Evolutionary conservation across 2,888 invertebrate genomes (phyloP), one percentile per base, ranked within the genome.

Genomic region (Cataglyphis cursor): DNA sequence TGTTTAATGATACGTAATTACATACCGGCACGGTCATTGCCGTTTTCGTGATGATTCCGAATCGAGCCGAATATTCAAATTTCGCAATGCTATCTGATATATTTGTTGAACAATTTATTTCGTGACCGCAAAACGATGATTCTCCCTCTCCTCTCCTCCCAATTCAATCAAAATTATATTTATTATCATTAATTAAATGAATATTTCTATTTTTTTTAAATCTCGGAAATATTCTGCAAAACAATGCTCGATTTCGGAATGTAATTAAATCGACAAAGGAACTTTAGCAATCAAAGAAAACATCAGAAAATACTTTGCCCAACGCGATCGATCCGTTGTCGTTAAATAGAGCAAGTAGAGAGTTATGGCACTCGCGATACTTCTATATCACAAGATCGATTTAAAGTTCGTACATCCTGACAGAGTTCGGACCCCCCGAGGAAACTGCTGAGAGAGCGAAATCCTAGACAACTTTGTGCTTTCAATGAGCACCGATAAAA

Each of bases 401-500:
- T 85, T 84, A 83, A 86, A 88, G 89, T 88, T 86, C 80, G 68
- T 64, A 28, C 78, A 73, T 87, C 73, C 85, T 44, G 82, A 74
- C 81, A 65, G 78, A 80, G 65, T 81, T 85, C 85, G 70, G 76
- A 72, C 82, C 68, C 35, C 59, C 41, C 83, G 62, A 41, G 82
- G 51, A 75, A 83, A 66, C n/a, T 81, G 88, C 87, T 82, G 90
- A 89, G 87, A 72, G 85, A 85, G 87, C 90, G 80, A 81, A 82
- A 90, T 83, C 81, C 83, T 74, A 70, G 80, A 80, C 74, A 83
- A 86, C 86, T 85, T 88, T 74, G 87, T 87, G 73, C 83, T 84
- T 87, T 85, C 89, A 89, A 85, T 90, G 87, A 86, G 75, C 84
- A 82, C 80, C 89, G 85, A 89, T 90, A 87, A 90, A 89, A 85